Base-by-base conservation (phyloP, 2,888 invertebrate genomes). In the Tanypteryx hageni region DNA sequence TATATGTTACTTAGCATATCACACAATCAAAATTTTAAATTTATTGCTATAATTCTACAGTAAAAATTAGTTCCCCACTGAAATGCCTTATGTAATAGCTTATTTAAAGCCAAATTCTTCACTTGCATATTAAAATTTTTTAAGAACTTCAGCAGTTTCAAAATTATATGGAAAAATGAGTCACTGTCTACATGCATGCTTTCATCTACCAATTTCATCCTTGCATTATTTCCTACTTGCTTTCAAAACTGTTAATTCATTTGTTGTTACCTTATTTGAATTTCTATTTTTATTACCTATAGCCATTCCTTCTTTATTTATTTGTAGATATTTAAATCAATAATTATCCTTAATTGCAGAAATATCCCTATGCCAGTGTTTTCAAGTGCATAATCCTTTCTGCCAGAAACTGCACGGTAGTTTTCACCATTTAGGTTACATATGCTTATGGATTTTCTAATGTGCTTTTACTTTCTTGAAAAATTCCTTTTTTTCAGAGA, bases 341-440 rank as follows among this genome's bases (percentile, higher is more conserved):
- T 10, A 68, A 11, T 89, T 64, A 56, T 89, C 7, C 10, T 56
- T 83, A n/a, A 4, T 89, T 64, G 16, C 64, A n/a, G 64, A 64
- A n/a, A 18, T 68, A 44, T 18, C 64, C 44, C 14, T 18, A 1
- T 89, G 89, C 64, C 44, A 64, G 16, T n/a, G 18, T 31, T n/a
- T 11, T 44, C 64, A 31, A 44, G n/a, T 89, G 16, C 64, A n/a
- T 57, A 18, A 89, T 44, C 89, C 44, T 64, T 64, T n/a, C 44
- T 89, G 64, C 56, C 64, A 89, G 11, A 89, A 44, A 64, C 86
- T 89, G 89, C 89, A 89, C 64, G 89, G 89, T 89, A 89, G 89
- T 56, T 64, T 18, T 89, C 76, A 89, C 89, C 64, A 59, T 44
- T 44, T 44, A 86, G 89, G 68, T 89, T 89, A 68, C 16, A 44